Evolutionary conservation across 1,140 invertebrate genomes (phyloP).

Genomic region (Zaprionus tsacasi): DNA sequence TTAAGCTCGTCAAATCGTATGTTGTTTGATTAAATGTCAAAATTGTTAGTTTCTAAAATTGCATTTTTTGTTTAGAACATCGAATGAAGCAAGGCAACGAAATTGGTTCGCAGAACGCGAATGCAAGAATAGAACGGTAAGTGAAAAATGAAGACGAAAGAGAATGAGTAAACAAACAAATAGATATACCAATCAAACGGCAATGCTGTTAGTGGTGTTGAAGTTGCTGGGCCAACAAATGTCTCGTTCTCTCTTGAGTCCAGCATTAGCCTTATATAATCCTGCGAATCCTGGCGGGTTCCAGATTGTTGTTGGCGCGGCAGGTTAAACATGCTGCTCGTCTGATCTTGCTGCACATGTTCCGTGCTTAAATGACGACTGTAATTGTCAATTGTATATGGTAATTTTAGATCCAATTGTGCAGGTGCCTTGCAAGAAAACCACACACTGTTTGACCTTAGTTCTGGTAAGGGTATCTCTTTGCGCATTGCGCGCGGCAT

Average conservation of each 20-base stretch:
- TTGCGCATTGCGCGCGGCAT: not conserved
- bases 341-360: not conserved
- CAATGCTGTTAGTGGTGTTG: not conserved
- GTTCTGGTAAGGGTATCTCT: not conserved
- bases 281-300: constrained; percentile 19
- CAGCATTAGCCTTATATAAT: constrained; percentile 10
- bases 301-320: constrained; percentile 27
- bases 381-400: not conserved
- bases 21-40: constrained; percentile 32
- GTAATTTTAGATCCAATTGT: not conserved
- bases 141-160: not conserved
- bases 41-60: constrained; percentile 21
- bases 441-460: constrained; percentile 3
- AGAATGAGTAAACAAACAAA: not conserved
- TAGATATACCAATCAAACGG: constrained; percentile 16
- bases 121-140: constrained; percentile 1
- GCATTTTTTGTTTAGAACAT: constrained; percentile 2
- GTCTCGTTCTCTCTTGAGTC: constrained; percentile 11
- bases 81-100: not conserved
- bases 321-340: constrained; percentile 15
- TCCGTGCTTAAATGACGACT: not conserved
- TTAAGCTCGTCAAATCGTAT: constrained; percentile 5
- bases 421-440: not conserved
- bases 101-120: not conserved
- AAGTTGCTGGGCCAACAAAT: not conserved